phyloP scores from a whole-genome alignment of 2,888 invertebrate genomes.

The Cryptocheilus praepositus region DNA sequence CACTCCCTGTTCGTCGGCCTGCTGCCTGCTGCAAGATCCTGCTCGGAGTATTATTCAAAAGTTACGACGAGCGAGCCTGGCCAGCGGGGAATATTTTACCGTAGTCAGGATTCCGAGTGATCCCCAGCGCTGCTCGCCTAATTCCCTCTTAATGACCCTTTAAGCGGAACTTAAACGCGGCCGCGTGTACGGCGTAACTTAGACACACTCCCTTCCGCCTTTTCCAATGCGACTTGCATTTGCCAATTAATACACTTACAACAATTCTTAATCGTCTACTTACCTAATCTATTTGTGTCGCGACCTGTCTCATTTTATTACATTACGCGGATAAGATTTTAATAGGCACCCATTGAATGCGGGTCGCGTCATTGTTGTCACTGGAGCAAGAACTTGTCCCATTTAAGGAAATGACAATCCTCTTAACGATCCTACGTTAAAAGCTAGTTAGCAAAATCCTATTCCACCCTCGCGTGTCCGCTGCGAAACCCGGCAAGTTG shows the following conservation, averaged over 20 bases:
- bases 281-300: constrained; percentile 11
- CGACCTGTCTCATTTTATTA: constrained; percentile 9
- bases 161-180: constrained; percentile 62
- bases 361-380: background rate
- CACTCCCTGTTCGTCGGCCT: background rate
- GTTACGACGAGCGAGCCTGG: constrained; percentile 28
- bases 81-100: background rate
- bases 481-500: constrained; percentile 9
- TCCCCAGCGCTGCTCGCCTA: constrained; percentile 38
- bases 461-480: constrained; percentile 21
- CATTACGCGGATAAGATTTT: constrained; percentile 13
- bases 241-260: background rate
- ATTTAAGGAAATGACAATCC: constrained; percentile 35
- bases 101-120: constrained; percentile 29
- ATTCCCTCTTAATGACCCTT: constrained; percentile 61
- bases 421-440: constrained; percentile 28
- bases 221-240: background rate
- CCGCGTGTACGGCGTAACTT: constrained; percentile 44
- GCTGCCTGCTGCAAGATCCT: constrained; percentile 14
- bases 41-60: constrained; percentile 44
- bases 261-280: constrained; percentile 1
- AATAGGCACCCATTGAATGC: constrained; percentile 10
- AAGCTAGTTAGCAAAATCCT: constrained; percentile 41
- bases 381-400: constrained; percentile 19
- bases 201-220: constrained; percentile 34